A percentile compares a stretch with the other conserved stretches of the same genome.
Evolutionary conservation across 2,888 invertebrate species (phyloP).

Genomic region (Polydrusus cervinus): DNA sequence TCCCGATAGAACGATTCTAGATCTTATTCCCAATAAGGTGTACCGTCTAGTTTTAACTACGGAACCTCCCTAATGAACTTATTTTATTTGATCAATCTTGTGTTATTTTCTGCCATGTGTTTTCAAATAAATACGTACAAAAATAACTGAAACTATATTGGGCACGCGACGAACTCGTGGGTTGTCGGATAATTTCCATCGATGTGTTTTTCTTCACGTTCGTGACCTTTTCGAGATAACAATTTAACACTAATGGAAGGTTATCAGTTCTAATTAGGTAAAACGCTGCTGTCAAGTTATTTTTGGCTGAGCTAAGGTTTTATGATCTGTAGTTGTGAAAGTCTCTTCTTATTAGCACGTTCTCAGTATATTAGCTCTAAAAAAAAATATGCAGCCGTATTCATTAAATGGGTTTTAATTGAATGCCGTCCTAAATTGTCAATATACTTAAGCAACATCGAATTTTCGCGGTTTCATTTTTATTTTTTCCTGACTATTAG

Average conservation of each 20-base stretch:
- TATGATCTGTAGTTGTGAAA: background rate
- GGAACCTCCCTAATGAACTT: background rate
- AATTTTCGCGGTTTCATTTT: no score
- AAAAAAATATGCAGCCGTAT: no score
- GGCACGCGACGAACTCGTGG: slow-evolving; percentile 18
- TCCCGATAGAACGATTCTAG: no score
- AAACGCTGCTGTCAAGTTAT: slow-evolving; percentile 8
- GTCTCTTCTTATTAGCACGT: background rate
- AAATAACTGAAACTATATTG: background rate
- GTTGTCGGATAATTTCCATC: slow-evolving; percentile 6
- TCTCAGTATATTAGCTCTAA: background rate
- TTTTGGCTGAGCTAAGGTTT: slow-evolving; percentile 4
- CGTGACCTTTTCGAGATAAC: slow-evolving; percentile 15
- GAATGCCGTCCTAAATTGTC: no score
- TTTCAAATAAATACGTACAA: background rate
- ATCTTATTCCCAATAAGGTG: no score
- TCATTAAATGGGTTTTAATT: no score
- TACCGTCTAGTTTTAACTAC: no score
- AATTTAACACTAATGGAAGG: slow-evolving; percentile 5
- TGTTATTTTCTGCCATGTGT: background rate
- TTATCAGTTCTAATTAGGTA: slow-evolving; percentile 7
- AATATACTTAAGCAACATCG: no score
- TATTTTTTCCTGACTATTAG: no score
- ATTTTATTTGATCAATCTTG: background rate
- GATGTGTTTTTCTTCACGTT: slow-evolving; percentile 16